phyloP scores from a whole-genome alignment of 2,113 vertebrate species.

The Dicentrarchus labrax region DNA sequence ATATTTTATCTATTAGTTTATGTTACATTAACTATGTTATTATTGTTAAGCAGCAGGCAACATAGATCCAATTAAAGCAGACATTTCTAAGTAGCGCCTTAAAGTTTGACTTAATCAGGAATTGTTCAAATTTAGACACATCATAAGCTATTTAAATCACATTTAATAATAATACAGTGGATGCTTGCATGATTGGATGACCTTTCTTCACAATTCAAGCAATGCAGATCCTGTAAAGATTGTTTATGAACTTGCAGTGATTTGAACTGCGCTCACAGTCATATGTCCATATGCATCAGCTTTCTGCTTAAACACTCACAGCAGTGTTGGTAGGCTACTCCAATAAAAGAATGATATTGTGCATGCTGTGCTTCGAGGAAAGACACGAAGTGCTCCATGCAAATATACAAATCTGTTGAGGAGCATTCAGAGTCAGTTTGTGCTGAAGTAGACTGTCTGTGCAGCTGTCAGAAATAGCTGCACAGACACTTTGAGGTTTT shows the following conservation, averaged over 20 bases:
- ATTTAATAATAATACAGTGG: not conserved
- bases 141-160: not conserved
- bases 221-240: not conserved
- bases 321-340: not conserved
- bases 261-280: not conserved
- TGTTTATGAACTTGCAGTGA: conserved; percentile 20
- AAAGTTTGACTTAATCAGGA: not conserved
- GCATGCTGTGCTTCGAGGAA: not conserved
- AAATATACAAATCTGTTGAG: not conserved
- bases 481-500: not conserved
- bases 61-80: not conserved
- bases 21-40: not conserved
- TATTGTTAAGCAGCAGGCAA: not conserved
- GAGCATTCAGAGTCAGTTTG: not conserved
- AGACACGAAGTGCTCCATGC: conserved; percentile 1
- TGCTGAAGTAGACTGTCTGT: not conserved
- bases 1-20: conserved; percentile 15
- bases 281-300: not conserved
- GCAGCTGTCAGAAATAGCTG: not conserved
- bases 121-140: not conserved
- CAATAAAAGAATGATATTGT: conserved; percentile 2
- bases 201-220: conserved; percentile 2
- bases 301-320: conserved; percentile 1
- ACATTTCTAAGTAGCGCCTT: not conserved
- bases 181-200: not conserved